Conservation (phyloP, 2,888 invertebrate genomes). For the Sabatieria punctata region DNA sequence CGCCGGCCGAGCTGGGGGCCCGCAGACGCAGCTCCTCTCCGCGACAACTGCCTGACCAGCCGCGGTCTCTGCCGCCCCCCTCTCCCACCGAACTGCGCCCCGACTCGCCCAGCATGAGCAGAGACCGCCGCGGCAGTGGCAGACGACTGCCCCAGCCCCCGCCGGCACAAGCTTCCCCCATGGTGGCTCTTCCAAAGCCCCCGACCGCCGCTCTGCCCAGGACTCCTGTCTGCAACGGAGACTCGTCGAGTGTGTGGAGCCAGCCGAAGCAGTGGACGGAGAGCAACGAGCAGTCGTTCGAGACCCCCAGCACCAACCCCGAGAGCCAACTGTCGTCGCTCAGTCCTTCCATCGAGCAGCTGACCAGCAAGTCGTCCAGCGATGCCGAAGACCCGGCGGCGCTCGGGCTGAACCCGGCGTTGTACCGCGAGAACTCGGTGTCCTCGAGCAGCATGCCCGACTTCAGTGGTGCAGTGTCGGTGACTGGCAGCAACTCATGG, state of each 20-base stretch:
- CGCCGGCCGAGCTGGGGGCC: not conserved
- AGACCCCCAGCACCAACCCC: too few relatives aligned
- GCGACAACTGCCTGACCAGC: too few relatives aligned
- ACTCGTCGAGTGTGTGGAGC: not conserved
- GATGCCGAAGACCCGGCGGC: not conserved
- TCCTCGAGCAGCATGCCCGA: too few relatives aligned
- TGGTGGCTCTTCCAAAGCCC: not conserved
- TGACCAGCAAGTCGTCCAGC: not conserved
- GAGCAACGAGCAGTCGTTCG: not conserved
- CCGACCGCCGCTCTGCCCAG: not conserved
- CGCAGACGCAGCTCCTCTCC: too few relatives aligned
- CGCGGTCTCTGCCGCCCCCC: too few relatives aligned
- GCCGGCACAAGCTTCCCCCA: not conserved
- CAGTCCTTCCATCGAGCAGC: not conserved
- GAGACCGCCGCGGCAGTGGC: too few relatives aligned
- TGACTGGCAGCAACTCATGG: too few relatives aligned
- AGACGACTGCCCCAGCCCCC: too few relatives aligned
- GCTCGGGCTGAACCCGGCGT: not conserved
- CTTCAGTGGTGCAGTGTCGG: too few relatives aligned
- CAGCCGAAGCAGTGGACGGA: not conserved
- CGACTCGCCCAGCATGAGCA: slow-evolving; percentile 1
- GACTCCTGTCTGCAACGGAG: not conserved
- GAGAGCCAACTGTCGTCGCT: not conserved
- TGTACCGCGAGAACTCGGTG: not conserved
- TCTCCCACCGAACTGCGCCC: too few relatives aligned